Conservation (phyloP, 2,888 invertebrate genomes). For the Psylliodes chrysocephalus region DNA sequence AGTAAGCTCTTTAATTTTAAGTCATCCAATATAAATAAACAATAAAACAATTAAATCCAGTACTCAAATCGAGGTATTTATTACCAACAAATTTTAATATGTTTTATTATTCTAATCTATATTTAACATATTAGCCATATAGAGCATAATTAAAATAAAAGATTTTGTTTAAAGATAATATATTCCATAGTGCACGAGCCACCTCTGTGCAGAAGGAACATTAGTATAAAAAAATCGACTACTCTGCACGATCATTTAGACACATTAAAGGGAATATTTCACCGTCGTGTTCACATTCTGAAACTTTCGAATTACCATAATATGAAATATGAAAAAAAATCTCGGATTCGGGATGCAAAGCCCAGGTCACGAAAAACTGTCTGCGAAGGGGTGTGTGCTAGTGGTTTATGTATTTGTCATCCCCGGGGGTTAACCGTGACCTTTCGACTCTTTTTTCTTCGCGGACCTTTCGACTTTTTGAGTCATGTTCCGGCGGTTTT, state of each 20-base stretch:
- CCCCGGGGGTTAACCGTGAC: constrained; percentile 23
- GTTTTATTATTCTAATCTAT: too few relatives aligned
- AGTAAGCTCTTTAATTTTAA: too few relatives aligned
- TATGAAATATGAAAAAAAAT: constrained; percentile 8
- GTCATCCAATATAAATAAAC: too few relatives aligned
- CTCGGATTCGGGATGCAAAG: constrained; percentile 5
- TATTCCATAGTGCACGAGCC: too few relatives aligned
- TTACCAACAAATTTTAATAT: too few relatives aligned
- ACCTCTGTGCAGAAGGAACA: background rate
- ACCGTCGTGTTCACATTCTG: constrained; percentile 8
- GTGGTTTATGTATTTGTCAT: constrained; percentile 29
- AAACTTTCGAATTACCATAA: constrained; percentile 26
- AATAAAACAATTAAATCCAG: too few relatives aligned
- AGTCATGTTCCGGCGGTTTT: constrained; percentile 9
- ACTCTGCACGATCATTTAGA: constrained; percentile 15
- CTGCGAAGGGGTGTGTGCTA: constrained; percentile 18
- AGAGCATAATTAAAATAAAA: too few relatives aligned
- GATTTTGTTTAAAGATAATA: too few relatives aligned
- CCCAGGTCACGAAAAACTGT: constrained; percentile 23
- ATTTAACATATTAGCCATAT: too few relatives aligned
- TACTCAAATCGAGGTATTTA: too few relatives aligned
- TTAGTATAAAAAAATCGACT: constrained; percentile 7
- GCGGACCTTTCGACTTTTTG: constrained; percentile 16
- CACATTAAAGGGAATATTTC: constrained; percentile 19
- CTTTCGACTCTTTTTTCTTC: constrained; percentile 14